Conservation (phyloP, 2,797 vertebrate species). For the Rhinichthys osculus region DNA sequence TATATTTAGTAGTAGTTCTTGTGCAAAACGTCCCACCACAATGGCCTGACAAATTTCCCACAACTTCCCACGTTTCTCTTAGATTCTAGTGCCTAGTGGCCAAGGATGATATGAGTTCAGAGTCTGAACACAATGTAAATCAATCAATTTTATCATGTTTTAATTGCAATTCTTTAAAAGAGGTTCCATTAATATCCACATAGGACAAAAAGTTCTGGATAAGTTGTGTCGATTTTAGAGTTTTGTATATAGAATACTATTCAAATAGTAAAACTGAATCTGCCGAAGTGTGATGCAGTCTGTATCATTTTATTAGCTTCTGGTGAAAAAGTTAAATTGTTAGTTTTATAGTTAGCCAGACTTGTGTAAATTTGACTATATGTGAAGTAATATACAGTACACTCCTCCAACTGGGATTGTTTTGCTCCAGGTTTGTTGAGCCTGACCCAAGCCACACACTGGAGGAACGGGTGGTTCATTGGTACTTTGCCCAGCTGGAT, state of each 20-base stretch:
- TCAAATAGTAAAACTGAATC: background rate
- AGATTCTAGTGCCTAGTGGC: background rate
- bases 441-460: constrained; percentile 96
- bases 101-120: background rate
- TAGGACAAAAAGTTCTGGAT: background rate
- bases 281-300: background rate
- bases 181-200: background rate
- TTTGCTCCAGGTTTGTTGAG: constrained; percentile 87
- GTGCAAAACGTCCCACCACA: background rate
- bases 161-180: background rate
- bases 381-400: background rate
- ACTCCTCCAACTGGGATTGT: constrained; percentile 24
- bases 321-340: background rate
- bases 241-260: background rate
- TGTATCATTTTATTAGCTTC: background rate
- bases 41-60: background rate
- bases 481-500: constrained; percentile 97
- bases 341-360: background rate
- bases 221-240: background rate
- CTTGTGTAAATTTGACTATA: background rate
- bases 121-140: background rate
- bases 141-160: background rate
- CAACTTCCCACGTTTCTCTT: background rate
- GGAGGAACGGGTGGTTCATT: constrained; percentile 96
- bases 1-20: background rate